Evolutionary conservation across 2,888 invertebrate species (phyloP).

Genomic region (Nomada goodeniana): DNA sequence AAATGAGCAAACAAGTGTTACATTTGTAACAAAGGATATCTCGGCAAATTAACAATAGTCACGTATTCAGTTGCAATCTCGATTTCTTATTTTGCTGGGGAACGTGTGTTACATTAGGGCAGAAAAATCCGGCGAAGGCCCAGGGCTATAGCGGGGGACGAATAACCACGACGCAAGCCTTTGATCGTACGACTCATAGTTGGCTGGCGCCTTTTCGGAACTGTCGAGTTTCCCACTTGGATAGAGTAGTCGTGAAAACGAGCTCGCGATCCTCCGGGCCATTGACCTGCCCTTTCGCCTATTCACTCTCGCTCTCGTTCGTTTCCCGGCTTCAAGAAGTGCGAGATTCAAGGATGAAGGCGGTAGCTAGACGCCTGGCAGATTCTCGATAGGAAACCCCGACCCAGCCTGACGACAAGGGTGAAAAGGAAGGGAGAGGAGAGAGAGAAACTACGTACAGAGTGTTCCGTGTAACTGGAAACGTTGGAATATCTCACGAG

Average conservation of each 20-base stretch:
- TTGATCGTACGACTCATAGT: constrained; percentile 20
- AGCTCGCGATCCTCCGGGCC: constrained; percentile 33
- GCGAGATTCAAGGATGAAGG: constrained; percentile 10
- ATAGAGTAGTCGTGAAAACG: constrained; percentile 44
- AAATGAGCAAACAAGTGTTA: no score
- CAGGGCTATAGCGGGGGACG: not conserved
- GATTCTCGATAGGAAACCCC: constrained; percentile 51
- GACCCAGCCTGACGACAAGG: constrained; percentile 44
- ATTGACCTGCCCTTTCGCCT: constrained; percentile 57
- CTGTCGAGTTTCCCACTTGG: constrained; percentile 19
- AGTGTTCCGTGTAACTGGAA: no score
- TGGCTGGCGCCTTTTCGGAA: constrained; percentile 1
- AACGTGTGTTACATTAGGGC: no score
- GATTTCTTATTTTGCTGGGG: no score
- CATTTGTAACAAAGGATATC: no score
- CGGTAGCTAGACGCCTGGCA: constrained; percentile 17
- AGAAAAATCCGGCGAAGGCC: no score
- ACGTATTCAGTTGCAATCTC: no score
- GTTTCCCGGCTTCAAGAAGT: constrained; percentile 28
- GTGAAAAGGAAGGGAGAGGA: not conserved
- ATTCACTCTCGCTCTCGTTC: constrained; percentile 66
- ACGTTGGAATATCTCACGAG: no score
- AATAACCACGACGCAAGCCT: constrained; percentile 7
- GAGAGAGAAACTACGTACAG: constrained; percentile 3
- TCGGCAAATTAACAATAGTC: no score